A percentile compares a stretch with the other conserved stretches of the same genome.
phyloP scores from a whole-genome alignment of 1,140 invertebrate species.

The Schlechtendalia chinensis region DNA sequence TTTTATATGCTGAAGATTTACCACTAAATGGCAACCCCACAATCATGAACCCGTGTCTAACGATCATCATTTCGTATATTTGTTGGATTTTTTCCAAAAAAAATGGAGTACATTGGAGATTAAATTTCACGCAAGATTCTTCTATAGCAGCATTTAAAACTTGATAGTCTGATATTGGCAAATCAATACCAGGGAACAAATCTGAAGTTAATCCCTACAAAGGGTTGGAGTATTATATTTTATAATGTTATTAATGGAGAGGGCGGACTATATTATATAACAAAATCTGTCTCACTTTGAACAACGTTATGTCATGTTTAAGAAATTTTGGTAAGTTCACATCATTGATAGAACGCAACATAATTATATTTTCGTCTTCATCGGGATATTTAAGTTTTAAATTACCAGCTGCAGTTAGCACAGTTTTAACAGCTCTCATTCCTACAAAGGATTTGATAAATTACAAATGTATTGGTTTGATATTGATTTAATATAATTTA shows the following conservation, averaged over 20 bases:
- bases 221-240: constrained; percentile 54
- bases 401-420: constrained; percentile 84
- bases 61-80: constrained; percentile 95
- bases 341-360: constrained; percentile 86
- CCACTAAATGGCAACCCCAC: constrained; percentile 89
- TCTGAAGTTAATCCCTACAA: constrained; percentile 94
- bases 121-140: constrained; percentile 70
- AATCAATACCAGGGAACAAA: constrained; percentile 79
- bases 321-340: constrained; percentile 93
- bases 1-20: constrained; percentile 75
- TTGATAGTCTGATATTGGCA: constrained; percentile 73
- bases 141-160: constrained; percentile 61
- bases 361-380: constrained; percentile 77
- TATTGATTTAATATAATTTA: neutral
- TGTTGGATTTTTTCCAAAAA: constrained; percentile 90
- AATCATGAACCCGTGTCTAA: constrained; percentile 84
- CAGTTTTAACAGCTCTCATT: constrained; percentile 87
- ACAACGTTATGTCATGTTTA: constrained; percentile 80
- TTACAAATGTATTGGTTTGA: neutral
- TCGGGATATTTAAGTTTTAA: constrained; percentile 85
- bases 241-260: too few species aligned
- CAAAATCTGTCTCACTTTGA: constrained; percentile 62
- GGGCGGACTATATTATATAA: too few species aligned
- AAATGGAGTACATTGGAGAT: constrained; percentile 78
- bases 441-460: constrained; percentile 56